Base-by-base conservation (phyloP, 2,113 vertebrate genomes). In the Nesogale talazaci region DNA sequence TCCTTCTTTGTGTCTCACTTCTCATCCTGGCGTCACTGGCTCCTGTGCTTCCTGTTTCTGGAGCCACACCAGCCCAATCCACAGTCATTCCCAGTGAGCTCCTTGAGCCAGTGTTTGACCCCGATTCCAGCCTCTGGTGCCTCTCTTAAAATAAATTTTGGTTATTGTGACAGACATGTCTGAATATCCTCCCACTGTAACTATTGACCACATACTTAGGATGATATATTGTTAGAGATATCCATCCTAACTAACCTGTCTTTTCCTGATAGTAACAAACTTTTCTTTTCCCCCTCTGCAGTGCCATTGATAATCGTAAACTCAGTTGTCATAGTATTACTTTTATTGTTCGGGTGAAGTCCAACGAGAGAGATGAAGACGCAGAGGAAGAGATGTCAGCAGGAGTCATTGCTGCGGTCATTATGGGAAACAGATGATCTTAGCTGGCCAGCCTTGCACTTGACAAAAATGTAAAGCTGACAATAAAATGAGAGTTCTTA, bases 221-320 rank as follows among this genome's bases (percentile, higher is more conserved):
- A 82, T 79, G 57, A 52, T 38, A 38, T 77, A 75, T 31, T 90
- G 23, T 83, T 92, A 88, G 17, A 20, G 80, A 83, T 86, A 86
- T 38, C 11, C 7, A 2, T 52, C 77, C 75, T 70, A 38, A 59
- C 20, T 52, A 12, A 70, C 22, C 81, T 89, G 36, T 74, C 80
- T 93, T 87, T n/a, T 36, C 36, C 38, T 76, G 31, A 14, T 42
- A 89, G 19, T 97, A 91, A 97, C 79, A 80, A 84, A 42, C 67
- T 70, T 74, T 65, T 67, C n/a, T 67, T 23, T 69, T 70, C 92
- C 89, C 46, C 79, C 69, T 78, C 96, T 96, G 6, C 98, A 99
- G 99, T 99, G 94, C 99, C 99, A 25, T 96, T 99, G 88, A 99
- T 99, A 96, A 98, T 98, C 25, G 98, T 99, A 93, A 99, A 99